A percentile compares a stretch with the other conserved stretches of the same genome.
Evolutionary conservation across 1,140 invertebrate genomes (phyloP).

Genomic region (Calycopis cecrops): DNA sequence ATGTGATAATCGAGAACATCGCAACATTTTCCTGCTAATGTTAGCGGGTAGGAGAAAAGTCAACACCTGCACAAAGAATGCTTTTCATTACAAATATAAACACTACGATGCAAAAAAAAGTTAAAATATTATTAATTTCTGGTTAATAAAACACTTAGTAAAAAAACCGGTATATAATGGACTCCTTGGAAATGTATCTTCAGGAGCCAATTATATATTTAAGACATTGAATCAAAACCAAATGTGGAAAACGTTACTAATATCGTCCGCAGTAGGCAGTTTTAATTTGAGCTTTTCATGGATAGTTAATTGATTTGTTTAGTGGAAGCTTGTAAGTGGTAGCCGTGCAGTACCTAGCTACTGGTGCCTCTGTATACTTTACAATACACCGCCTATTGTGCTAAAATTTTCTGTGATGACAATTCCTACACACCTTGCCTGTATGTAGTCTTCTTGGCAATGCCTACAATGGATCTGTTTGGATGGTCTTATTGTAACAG

Average conservation of each 20-base stretch:
- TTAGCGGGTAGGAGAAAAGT: slow-evolving; percentile 68
- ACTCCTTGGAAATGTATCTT: slow-evolving; percentile 11
- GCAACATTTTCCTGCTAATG: slow-evolving; percentile 73
- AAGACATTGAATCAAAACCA: slow-evolving; percentile 26
- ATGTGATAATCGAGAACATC: slow-evolving; percentile 55
- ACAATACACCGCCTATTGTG: too few species aligned
- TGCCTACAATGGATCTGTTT: too few species aligned
- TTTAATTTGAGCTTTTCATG: slow-evolving; percentile 23
- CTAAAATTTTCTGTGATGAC: too few species aligned
- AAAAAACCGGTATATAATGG: slow-evolving; percentile 28
- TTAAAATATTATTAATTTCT: slow-evolving; percentile 59
- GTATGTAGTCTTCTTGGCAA: too few species aligned
- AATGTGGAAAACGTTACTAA: slow-evolving; percentile 60
- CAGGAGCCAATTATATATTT: slow-evolving; percentile 13
- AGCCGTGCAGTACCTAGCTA: slow-evolving; percentile 47
- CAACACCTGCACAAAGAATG: slow-evolving; percentile 72
- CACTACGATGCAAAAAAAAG: slow-evolving; percentile 69
- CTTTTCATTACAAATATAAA: slow-evolving; percentile 61
- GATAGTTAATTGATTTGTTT: slow-evolving; percentile 64
- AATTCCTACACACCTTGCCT: too few species aligned
- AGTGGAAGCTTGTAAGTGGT: slow-evolving; percentile 56
- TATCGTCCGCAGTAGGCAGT: slow-evolving; percentile 29
- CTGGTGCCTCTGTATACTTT: slow-evolving; percentile 14
- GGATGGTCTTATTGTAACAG: too few species aligned
- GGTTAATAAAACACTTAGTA: slow-evolving; percentile 49